A percentile compares a stretch with the other conserved stretches of the same genome.
Evolutionary conservation across 2,888 invertebrate species (phyloP).

Genomic region (Magallana nippona): DNA sequence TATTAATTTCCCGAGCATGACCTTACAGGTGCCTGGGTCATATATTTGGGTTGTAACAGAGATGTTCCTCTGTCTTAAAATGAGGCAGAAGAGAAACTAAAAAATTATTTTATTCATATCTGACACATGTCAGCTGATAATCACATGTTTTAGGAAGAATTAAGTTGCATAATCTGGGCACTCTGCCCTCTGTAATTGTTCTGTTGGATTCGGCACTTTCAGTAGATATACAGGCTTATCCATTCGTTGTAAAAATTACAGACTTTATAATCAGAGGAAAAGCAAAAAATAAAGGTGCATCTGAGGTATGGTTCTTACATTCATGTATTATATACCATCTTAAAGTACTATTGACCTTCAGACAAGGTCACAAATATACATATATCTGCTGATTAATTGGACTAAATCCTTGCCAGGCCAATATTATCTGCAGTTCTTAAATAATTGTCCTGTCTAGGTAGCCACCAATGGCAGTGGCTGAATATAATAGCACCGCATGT

Average conservation of each 20-base stretch:
- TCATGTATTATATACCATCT: no score
- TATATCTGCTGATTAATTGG: no score
- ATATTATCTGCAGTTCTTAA: no score
- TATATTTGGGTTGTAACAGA: background rate
- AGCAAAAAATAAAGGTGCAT: no score
- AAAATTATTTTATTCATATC: background rate
- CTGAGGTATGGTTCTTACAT: no score
- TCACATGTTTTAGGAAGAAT: constrained; percentile 1
- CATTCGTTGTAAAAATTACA: background rate
- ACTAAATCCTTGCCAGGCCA: no score
- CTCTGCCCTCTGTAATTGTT: background rate
- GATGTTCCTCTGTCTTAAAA: background rate
- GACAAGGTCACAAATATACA: no score
- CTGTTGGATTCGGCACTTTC: background rate
- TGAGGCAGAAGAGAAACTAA: background rate
- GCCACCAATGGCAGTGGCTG: background rate
- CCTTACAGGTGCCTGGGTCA: background rate
- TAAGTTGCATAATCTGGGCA: constrained; percentile 9
- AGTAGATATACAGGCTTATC: constrained; percentile 1
- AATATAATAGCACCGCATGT: background rate
- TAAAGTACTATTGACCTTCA: no score
- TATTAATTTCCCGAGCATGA: background rate
- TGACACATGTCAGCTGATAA: constrained; percentile 14
- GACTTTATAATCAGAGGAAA: no score
- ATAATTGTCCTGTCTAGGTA: background rate